phyloP scores from a whole-genome alignment of 2,113 vertebrate genomes.

The Eclectus roratus region DNA sequence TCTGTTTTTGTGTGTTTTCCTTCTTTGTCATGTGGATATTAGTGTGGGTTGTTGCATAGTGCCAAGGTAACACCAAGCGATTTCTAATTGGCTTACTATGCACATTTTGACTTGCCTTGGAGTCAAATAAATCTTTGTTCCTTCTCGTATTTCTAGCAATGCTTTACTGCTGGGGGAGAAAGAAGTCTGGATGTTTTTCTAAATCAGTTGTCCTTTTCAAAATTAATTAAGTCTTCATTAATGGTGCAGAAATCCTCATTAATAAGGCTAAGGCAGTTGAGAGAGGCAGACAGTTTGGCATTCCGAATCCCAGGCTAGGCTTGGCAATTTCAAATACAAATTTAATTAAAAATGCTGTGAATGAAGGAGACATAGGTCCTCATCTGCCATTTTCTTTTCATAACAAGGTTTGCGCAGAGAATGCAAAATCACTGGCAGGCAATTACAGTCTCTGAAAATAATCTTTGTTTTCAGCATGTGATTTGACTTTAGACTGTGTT shows the following conservation, averaged over 20 bases:
- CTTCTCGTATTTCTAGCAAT: neutral
- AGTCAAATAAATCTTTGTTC: neutral
- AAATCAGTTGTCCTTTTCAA: neutral
- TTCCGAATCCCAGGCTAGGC: neutral
- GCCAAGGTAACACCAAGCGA: neutral
- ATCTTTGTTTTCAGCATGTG: neutral
- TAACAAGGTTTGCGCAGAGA: neutral
- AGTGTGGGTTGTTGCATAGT: neutral
- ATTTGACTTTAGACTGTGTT: neutral
- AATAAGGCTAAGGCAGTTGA: neutral
- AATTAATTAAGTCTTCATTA: neutral
- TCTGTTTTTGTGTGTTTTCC: neutral
- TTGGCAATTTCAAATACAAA: neutral
- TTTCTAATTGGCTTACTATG: neutral
- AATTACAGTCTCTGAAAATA: neutral
- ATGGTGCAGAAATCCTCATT: neutral
- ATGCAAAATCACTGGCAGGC: neutral
- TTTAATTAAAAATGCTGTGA: neutral
- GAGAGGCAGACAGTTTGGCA: neutral
- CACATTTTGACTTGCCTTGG: neutral
- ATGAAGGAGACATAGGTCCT: neutral
- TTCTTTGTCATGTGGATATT: neutral
- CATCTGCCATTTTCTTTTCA: neutral
- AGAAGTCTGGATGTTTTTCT: neutral
- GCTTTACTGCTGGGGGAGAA: neutral